Conservation (phyloP, 2,113 vertebrate genomes). For the Australoheros scitulus region DNA sequence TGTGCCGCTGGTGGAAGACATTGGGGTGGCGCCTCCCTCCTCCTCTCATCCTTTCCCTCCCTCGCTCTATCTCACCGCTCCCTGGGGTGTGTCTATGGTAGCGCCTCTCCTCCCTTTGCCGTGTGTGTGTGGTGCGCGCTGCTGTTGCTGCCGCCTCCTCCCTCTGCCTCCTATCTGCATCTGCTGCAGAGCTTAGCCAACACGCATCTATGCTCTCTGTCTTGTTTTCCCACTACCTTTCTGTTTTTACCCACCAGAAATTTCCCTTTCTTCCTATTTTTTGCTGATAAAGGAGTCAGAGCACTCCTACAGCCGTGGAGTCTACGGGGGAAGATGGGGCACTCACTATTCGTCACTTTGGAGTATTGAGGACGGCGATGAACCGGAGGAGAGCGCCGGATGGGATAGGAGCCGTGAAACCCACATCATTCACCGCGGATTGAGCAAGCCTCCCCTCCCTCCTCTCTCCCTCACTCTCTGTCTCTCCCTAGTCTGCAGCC, state of each 20-base stretch:
- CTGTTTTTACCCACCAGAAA: neutral
- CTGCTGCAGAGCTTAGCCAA: slow-evolving; percentile 73
- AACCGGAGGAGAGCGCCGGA: slow-evolving; percentile 59
- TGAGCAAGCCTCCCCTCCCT: slow-evolving; percentile 47
- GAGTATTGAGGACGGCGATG: slow-evolving; percentile 58
- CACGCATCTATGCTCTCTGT: slow-evolving; percentile 40
- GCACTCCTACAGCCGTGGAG: slow-evolving; percentile 34
- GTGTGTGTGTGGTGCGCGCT: slow-evolving; percentile 6
- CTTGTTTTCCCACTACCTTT: slow-evolving; percentile 22
- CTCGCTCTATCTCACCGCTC: slow-evolving; percentile 56
- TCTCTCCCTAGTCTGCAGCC: slow-evolving; percentile 77
- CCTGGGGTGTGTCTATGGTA: slow-evolving; percentile 77
- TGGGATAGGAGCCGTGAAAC: slow-evolving; percentile 69
- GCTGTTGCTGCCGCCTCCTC: slow-evolving; percentile 55
- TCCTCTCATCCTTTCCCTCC: slow-evolving; percentile 10
- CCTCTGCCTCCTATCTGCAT: slow-evolving; percentile 67
- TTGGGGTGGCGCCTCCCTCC: slow-evolving; percentile 37
- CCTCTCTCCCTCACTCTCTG: slow-evolving; percentile 25
- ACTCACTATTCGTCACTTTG: slow-evolving; percentile 64
- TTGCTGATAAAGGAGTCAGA: slow-evolving; percentile 29
- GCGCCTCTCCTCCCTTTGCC: slow-evolving; percentile 35
- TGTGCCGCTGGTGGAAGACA: slow-evolving; percentile 55
- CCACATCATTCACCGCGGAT: slow-evolving; percentile 74
- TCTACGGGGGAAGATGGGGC: slow-evolving; percentile 29
- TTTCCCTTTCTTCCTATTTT: neutral